A percentile compares a stretch with the other conserved stretches of the same genome.
Evolutionary conservation across 2,888 invertebrate species (phyloP).

Genomic region (Rotaria magnacalcarata): DNA sequence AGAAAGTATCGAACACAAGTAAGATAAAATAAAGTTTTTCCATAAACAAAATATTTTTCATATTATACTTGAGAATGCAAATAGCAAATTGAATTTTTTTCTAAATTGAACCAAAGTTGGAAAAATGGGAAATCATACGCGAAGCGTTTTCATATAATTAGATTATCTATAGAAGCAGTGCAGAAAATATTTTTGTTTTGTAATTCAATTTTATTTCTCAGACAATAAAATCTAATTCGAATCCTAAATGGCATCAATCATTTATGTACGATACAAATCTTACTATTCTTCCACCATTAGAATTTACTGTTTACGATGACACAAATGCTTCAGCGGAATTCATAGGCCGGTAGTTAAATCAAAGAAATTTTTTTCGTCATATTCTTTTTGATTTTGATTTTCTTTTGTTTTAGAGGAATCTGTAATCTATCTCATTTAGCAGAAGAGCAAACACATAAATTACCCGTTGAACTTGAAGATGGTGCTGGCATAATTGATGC

Average conservation of each 20-base stretch:
- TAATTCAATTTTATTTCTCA: slow-evolving; percentile 47
- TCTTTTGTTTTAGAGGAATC: slow-evolving; percentile 66
- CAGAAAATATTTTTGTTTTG: too few species aligned
- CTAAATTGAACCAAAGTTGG: too few species aligned
- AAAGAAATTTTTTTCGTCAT: background rate
- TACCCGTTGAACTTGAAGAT: slow-evolving; percentile 83
- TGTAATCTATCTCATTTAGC: slow-evolving; percentile 79
- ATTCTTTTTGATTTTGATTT: background rate
- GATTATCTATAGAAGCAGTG: too few species aligned
- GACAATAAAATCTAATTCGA: slow-evolving; percentile 71
- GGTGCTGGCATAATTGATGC: slow-evolving; percentile 76
- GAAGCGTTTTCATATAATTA: too few species aligned
- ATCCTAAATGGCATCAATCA: slow-evolving; percentile 89
- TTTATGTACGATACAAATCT: slow-evolving; percentile 93
- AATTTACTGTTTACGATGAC: slow-evolving; percentile 84
- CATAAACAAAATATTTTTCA: too few species aligned
- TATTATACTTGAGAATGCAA: too few species aligned
- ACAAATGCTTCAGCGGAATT: slow-evolving; percentile 77
- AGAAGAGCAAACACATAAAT: slow-evolving; percentile 81
- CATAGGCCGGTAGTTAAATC: slow-evolving; percentile 69
- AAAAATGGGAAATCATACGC: too few species aligned
- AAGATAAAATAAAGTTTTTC: background rate
- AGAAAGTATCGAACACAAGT: background rate
- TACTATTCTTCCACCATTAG: slow-evolving; percentile 81
- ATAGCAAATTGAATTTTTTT: too few species aligned